Conservation (phyloP, 2,797 vertebrate species). For the Semotilus atromaculatus region DNA sequence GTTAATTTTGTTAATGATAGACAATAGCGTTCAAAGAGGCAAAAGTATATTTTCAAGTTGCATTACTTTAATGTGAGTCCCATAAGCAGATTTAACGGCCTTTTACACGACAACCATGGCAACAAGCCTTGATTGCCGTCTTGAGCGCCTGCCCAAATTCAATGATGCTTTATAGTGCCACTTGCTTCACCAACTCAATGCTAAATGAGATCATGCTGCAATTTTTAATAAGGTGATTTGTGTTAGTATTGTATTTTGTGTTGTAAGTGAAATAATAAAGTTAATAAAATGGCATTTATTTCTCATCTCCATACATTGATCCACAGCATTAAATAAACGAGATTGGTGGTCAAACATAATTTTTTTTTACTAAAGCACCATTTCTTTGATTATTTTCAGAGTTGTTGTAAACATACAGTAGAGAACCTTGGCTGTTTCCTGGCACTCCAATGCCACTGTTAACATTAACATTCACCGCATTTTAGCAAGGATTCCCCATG, state of each 20-base stretch:
- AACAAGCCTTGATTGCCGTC: background rate
- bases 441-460: background rate
- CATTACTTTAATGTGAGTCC: background rate
- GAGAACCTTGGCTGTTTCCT: background rate
- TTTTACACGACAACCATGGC: background rate
- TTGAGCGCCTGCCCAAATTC: background rate
- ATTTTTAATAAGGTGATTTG: background rate
- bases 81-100: background rate
- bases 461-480: background rate
- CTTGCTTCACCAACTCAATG: background rate
- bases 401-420: background rate
- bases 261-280: background rate
- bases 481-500: background rate
- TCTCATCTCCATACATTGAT: background rate
- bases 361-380: background rate
- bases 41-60: slow-evolving; percentile 6
- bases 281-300: background rate
- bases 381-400: background rate
- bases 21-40: background rate
- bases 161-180: background rate
- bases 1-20: slow-evolving; percentile 9
- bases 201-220: background rate
- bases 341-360: background rate
- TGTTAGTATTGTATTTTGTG: background rate
- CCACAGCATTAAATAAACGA: too few relatives aligned